Conservation (phyloP, 2,113 vertebrate species). For the Gavialis gangeticus region DNA sequence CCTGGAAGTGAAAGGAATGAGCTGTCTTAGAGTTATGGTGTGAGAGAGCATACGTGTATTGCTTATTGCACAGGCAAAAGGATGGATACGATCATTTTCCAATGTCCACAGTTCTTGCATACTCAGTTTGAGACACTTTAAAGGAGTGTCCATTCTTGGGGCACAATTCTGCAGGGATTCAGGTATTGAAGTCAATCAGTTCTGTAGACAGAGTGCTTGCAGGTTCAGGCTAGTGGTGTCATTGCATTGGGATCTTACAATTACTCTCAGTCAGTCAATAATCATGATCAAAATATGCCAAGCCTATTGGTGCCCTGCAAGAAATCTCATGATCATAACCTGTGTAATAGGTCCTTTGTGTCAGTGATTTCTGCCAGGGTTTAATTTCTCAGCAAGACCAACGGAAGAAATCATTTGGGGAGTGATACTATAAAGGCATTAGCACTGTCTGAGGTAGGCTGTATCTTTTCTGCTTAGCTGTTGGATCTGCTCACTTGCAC, state of each 20-base stretch:
- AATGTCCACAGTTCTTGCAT: not conserved
- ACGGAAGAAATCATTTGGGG: not conserved
- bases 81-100: conserved; percentile 26
- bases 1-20: conserved; percentile 38
- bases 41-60: conserved; percentile 36
- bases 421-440: not conserved
- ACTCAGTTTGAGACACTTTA: conserved; percentile 9
- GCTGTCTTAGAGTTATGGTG: conserved; percentile 29
- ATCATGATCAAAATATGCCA: not conserved
- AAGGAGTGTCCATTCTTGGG: conserved; percentile 11
- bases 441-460: not conserved
- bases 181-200: not conserved
- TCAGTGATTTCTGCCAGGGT: not conserved
- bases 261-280: not conserved
- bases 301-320: not conserved
- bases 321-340: conserved; percentile 31
- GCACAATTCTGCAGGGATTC: not conserved
- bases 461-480: not conserved
- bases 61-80: conserved; percentile 12
- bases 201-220: not conserved
- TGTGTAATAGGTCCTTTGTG: not conserved
- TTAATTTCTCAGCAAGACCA: not conserved
- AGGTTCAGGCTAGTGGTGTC: not conserved
- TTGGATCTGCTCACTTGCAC: not conserved
- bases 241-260: not conserved